These are phyloP conservation scores for Copidosoma aretas DNA, from an alignment of 2,888 invertebrate genomes.

Conservation along the genomic window DNA sequence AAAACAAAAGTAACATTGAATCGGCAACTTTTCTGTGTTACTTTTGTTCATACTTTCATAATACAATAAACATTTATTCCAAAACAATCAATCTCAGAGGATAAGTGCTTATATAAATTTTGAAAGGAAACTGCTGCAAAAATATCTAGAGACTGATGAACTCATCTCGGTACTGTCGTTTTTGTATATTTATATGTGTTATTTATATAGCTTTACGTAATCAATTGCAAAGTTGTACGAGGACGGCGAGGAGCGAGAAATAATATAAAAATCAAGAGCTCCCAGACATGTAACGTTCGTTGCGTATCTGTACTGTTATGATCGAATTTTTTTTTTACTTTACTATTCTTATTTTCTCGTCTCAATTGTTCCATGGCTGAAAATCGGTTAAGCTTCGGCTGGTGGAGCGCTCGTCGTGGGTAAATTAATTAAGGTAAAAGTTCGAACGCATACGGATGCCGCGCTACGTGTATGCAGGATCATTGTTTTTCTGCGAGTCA, in stretches of 20 bases:
- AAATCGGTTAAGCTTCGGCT: slow-evolving; percentile 13
- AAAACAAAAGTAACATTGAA: slow-evolving; percentile 2
- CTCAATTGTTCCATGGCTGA: slow-evolving; percentile 17
- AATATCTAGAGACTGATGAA: not conserved
- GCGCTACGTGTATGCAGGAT: slow-evolving; percentile 35
- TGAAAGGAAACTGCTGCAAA: not conserved
- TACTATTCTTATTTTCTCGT: slow-evolving; percentile 11
- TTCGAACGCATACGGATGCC: slow-evolving; percentile 27
- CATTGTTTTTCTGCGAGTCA: slow-evolving; percentile 28
- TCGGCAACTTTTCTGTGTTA: not conserved
- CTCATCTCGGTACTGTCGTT: not conserved
- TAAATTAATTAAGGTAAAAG: slow-evolving; percentile 21
- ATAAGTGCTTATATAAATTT: slow-evolving; percentile 23
- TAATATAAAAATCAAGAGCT: not conserved
- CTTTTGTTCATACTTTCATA: slow-evolving; percentile 9
- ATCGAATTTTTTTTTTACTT: slow-evolving; percentile 8
- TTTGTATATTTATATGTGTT: slow-evolving; percentile 7
- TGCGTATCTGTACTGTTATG: slow-evolving; percentile 12
- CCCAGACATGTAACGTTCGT: slow-evolving; percentile 10
- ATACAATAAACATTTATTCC: slow-evolving; percentile 1
- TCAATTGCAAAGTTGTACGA: slow-evolving; percentile 27
- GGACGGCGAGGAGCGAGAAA: slow-evolving; percentile 9
- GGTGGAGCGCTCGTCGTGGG: slow-evolving; percentile 19
- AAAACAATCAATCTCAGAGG: not conserved
- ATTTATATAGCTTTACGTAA: slow-evolving; percentile 18